Conservation (phyloP, 2,888 invertebrate genomes). For the Phragmatobia fuliginosa region DNA sequence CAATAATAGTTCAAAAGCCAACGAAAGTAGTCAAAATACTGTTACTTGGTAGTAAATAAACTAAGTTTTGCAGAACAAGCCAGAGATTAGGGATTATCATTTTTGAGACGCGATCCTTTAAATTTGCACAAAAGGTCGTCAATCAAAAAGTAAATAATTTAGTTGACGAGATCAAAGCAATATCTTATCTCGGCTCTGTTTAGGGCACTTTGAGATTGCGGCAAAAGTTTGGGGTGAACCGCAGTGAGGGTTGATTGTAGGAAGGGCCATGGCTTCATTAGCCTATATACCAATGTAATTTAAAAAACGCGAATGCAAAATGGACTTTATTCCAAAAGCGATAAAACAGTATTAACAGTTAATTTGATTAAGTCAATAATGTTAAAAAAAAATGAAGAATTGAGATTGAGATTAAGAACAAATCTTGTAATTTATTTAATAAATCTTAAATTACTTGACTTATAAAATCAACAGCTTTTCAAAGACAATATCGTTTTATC, state of each 20-base stretch:
- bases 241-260: conserved; percentile 37
- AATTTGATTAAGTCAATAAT: not conserved
- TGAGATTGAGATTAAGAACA: not conserved
- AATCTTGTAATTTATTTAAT: too few species aligned
- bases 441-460: not conserved
- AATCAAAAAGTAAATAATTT: conserved; percentile 61
- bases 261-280: conserved; percentile 50
- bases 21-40: conserved; percentile 22
- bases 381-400: not conserved
- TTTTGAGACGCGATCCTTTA: conserved; percentile 27
- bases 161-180: conserved; percentile 62
- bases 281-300: conserved; percentile 16
- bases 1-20: conserved; percentile 4
- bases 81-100: conserved; percentile 23
- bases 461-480: not conserved
- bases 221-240: conserved; percentile 35
- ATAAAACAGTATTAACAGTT: not conserved
- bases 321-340: not conserved
- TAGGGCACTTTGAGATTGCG: conserved; percentile 33
- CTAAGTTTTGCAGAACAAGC: conserved; percentile 20
- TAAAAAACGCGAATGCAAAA: not conserved
- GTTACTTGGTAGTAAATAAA: conserved; percentile 27
- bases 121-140: conserved; percentile 51
- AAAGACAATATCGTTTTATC: too few species aligned
- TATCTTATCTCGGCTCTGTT: conserved; percentile 52